Conservation (phyloP, 37 sponge, comb jelly and placozoan genomes). For the Bolinopsis microptera region DNA sequence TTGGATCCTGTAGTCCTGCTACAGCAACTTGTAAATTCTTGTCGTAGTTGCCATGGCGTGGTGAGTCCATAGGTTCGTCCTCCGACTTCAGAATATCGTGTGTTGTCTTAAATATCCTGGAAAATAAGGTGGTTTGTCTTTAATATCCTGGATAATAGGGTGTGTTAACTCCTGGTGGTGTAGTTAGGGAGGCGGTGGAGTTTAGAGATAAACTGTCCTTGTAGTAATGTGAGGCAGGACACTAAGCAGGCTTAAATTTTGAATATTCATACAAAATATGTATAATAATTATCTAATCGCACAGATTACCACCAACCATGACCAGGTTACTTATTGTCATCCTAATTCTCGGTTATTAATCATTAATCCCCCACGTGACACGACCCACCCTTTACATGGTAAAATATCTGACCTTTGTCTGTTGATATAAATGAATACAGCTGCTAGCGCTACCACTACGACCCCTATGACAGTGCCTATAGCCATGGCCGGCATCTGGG, state of each 20-base stretch:
- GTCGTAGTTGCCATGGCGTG: constrained; percentile 20
- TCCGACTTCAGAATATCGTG: not conserved
- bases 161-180: too few species aligned
- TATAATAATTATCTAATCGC: too few species aligned
- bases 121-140: not conserved
- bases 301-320: too few species aligned
- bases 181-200: not conserved
- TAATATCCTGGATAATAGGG: too few species aligned
- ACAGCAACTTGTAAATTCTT: not conserved
- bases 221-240: too few species aligned
- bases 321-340: too few species aligned
- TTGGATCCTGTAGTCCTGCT: not conserved
- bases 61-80: not conserved
- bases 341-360: too few species aligned
- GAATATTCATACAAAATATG: too few species aligned
- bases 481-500: not conserved
- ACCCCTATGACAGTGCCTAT: not conserved
- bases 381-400: too few species aligned
- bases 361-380: too few species aligned
- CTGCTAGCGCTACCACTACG: not conserved
- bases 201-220: too few species aligned
- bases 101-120: constrained; percentile 29
- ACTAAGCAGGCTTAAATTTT: too few species aligned
- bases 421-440: constrained; percentile 15
- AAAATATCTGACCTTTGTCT: not conserved